Evolutionary conservation across 2,113 vertebrate genomes (phyloP), one percentile per base, ranked within the genome.

Genomic region (Pseudolaguvia tuberculata): DNA sequence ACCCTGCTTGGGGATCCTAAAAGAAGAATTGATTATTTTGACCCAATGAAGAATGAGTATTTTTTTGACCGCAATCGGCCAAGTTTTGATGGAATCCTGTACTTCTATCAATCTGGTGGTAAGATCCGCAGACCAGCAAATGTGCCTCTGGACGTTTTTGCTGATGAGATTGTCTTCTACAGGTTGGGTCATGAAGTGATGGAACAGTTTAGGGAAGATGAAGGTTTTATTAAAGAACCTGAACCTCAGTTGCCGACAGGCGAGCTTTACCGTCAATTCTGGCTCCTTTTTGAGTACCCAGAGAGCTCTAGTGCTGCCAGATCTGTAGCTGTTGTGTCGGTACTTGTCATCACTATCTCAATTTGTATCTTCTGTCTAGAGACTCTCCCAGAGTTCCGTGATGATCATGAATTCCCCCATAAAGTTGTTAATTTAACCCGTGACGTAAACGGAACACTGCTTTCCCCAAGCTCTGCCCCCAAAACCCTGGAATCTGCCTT

Each of bases 361-460:
- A 98, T 99, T 83, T 91, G 95, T 75, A 97, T 96, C 84, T 99
- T 99, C 87, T 99, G 96, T 87, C 87, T 99, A 39, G 96, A 99
- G 85, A 99, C 97, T 0, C 88, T 99, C 27, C 97, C 96, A 0
- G 96, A 96, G 85, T 98, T 99, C 84, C 92, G 94, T 29, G 95
- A 97, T 1, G 95, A 97, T 23, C 51, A 75, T 72, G 47, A 87
- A 85, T 72, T 65, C 72, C 0, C 58, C 45, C 77, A 68, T 81
- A 18, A 86, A 57, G 21, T 80, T 21, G 20, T 85, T 70, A 92
- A 92, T 4, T 79, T 85, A 70, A 90, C 87, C n/a, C 79, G 74
- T 78, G 78, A 80, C n/a, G 78, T 50, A n/a, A 77, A 76, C 5
- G 65, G 75, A 65, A 81, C 87, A 13, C 72, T 74, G 10, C 21